phyloP scores from a whole-genome alignment of 2,797 vertebrate species.

The Taeniopygia guttata region DNA sequence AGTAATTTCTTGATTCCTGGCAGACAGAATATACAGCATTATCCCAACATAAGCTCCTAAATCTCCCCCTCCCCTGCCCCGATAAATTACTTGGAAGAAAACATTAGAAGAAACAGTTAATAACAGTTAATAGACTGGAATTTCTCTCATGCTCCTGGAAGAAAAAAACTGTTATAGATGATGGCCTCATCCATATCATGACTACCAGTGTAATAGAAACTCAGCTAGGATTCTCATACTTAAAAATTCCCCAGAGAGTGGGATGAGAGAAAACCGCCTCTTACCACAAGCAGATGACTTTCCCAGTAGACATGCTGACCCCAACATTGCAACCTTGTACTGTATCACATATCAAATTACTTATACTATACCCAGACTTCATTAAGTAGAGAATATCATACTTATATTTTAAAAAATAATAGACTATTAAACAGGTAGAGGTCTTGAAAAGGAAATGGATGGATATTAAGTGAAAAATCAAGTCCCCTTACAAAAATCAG shows the following conservation, averaged over 20 bases:
- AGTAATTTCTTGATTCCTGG: neutral
- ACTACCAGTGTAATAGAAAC: neutral
- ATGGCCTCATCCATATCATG: neutral
- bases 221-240: neutral
- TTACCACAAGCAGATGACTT: neutral
- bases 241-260: neutral
- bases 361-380: neutral
- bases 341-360: neutral
- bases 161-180: neutral
- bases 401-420: neutral
- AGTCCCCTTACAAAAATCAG: neutral
- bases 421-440: neutral
- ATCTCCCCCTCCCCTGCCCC: fast-evolving
- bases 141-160: neutral
- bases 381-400: neutral
- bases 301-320: neutral
- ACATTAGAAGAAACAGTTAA: neutral
- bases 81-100: neutral
- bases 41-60: neutral
- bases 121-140: neutral
- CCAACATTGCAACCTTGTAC: neutral
- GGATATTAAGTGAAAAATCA: neutral
- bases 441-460: neutral
- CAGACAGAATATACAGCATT: neutral
- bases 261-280: neutral